Evolutionary conservation across 2,888 invertebrate species (phyloP).

Genomic region (Mesopsocus fuscifrons): DNA sequence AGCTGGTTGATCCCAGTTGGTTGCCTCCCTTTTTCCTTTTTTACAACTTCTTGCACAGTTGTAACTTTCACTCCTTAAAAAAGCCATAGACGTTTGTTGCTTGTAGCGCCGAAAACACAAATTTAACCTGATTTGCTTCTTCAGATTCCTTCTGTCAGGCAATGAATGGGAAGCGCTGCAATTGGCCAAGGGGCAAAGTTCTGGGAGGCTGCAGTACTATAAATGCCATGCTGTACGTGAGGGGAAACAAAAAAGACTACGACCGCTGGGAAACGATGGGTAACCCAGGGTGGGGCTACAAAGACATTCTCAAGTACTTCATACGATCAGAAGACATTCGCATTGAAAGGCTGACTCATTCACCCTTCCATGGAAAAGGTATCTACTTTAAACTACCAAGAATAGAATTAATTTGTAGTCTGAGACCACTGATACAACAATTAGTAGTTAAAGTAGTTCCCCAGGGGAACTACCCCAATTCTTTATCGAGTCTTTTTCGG

Average conservation of each 20-base stretch:
- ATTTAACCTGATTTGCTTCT: too few species aligned
- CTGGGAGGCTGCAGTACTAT: conserved; percentile 62
- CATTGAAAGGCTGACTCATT: conserved; percentile 37
- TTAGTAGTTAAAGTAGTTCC: too few species aligned
- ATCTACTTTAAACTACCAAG: too few species aligned
- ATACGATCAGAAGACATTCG: conserved; percentile 60
- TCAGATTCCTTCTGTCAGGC: conserved; percentile 46
- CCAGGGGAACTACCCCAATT: too few species aligned
- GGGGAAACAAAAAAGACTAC: conserved; percentile 70
- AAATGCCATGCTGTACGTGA: conserved; percentile 77
- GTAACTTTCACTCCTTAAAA: too few species aligned
- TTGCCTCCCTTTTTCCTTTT: too few species aligned
- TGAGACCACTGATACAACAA: too few species aligned
- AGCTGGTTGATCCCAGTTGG: too few species aligned
- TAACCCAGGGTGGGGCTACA: conserved; percentile 51
- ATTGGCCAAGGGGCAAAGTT: conserved; percentile 31
- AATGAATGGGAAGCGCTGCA: conserved; percentile 23
- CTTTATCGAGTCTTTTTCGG: not conserved
- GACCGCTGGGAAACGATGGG: conserved; percentile 71
- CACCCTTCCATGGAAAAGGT: conserved; percentile 44
- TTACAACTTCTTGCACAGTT: too few species aligned
- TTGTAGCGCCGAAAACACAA: too few species aligned
- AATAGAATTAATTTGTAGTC: too few species aligned
- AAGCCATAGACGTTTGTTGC: too few species aligned
- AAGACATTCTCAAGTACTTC: conserved; percentile 55